Base-by-base conservation (phyloP, 2,888 invertebrate species). In the Cataglyphis albicans region DNA sequence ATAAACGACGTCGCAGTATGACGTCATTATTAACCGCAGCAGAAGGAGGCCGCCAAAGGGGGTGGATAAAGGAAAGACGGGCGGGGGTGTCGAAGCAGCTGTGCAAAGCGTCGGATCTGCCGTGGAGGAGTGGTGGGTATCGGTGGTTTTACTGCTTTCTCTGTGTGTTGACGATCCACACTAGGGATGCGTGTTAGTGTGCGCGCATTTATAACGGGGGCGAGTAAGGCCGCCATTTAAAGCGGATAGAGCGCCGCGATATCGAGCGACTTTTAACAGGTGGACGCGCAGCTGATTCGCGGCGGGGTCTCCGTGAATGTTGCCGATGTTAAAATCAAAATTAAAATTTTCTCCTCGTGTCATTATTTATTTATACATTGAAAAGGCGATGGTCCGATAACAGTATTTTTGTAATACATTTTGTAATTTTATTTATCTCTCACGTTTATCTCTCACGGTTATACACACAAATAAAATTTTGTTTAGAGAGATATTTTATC, bases 31-130 rank as follows among this genome's bases (percentile, higher is more conserved):
- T 57, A 29, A 48, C 75, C 48, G 38, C 72, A 84, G 82, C 70
- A 86, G 82, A 68, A 84, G 87, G 83, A 85, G 95, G 94, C 94
- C 95, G 94, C 93, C 90, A 91, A 91, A 94, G 94, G 93, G 93
- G 93, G 94, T 93, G 93, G 94, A 95, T 95, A 75, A 29, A 61
- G 81, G 67, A 55, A 64, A 76, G 84, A 72, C 72, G 81, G 52
- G 74, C 81, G 83, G 72, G 84, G 83, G 73, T 75, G 84, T 7
- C 29, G 65, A 86, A 88, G 90, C 89, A 88, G 90, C 86, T 90
- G 88, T 85, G 87, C 83, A 64, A 75, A 68, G 81, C 76, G 83
- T 76, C 55, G 76, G 38, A 78, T 78, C 59, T 41, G 18, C 21
- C 21, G 48, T 6, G 5, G 65, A 3, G 57, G 52, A 5, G 18